phyloP scores from a whole-genome alignment of 2,888 invertebrate genomes.

The Carcina quercana region DNA sequence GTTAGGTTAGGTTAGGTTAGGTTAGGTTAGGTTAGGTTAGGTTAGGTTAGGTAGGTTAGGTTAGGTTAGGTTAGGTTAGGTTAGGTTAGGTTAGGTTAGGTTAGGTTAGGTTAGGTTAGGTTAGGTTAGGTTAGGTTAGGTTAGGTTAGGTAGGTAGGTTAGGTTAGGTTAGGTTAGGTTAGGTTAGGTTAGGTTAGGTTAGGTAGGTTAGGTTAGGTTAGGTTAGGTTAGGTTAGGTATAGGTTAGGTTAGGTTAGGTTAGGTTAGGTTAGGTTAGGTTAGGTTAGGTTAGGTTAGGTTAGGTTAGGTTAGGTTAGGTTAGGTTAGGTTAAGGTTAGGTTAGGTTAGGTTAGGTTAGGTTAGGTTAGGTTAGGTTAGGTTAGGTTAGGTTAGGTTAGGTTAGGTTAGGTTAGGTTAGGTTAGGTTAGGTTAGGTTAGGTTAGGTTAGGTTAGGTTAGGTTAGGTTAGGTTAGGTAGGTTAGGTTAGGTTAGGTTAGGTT shows the following conservation, averaged over 20 bases:
- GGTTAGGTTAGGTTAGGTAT: conserved; percentile 9
- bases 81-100: conserved; percentile 7
- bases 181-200: conserved; percentile 5
- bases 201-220: conserved; percentile 6
- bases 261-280: conserved; percentile 5
- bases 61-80: conserved; percentile 8
- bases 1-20: conserved; percentile 9
- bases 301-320: conserved; percentile 8
- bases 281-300: conserved; percentile 8
- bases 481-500: conserved; percentile 9
- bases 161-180: conserved; percentile 8
- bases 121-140: conserved; percentile 5
- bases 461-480: conserved; percentile 7
- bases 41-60: conserved; percentile 8
- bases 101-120: conserved; percentile 6
- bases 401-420: conserved; percentile 9
- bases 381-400: conserved; percentile 12
- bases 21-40: conserved; percentile 6
- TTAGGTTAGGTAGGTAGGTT: conserved; percentile 6
- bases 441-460: conserved; percentile 11
- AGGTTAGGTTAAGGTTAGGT: conserved; percentile 10
- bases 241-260: conserved; percentile 8
- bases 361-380: conserved; percentile 10
- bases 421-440: conserved; percentile 9
- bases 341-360: conserved; percentile 12